phyloP scores from a whole-genome alignment of 1,140 invertebrate species.

The Lithobius niger region DNA sequence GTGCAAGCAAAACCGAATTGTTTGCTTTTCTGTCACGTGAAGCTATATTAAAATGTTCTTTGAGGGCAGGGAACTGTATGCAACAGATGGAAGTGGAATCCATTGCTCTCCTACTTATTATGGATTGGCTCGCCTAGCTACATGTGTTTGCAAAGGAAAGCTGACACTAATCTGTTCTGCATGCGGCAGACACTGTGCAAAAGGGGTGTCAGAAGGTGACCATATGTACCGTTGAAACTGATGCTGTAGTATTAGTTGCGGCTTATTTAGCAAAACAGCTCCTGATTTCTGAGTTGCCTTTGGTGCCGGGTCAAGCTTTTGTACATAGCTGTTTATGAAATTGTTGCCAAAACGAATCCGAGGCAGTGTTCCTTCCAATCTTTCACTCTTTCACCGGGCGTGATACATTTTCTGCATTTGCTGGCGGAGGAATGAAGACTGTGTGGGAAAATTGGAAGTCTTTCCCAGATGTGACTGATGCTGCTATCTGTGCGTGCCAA shows the following conservation, averaged over 20 bases:
- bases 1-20: neutral
- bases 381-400: constrained; percentile 21
- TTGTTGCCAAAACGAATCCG: neutral
- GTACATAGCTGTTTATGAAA: constrained; percentile 6
- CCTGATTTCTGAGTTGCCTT: constrained; percentile 15
- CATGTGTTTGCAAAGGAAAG: constrained; percentile 15
- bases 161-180: constrained; percentile 19
- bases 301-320: constrained; percentile 14
- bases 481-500: constrained; percentile 9
- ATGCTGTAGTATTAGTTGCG: constrained; percentile 21
- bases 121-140: too few species aligned
- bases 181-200: constrained; percentile 15
- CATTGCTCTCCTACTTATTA: too few species aligned
- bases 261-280: neutral
- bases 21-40: neutral
- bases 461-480: constrained; percentile 6
- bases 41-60: neutral
- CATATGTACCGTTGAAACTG: constrained; percentile 20
- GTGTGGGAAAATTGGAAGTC: constrained; percentile 19
- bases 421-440: constrained; percentile 19
- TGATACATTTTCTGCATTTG: constrained; percentile 19
- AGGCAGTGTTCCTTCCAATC: constrained; percentile 7
- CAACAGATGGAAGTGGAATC: too few species aligned
- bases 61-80: neutral
- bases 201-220: constrained; percentile 12